These are phyloP conservation scores for Protobothrops flavoviridis DNA, from an alignment of 2,113 vertebrate genomes.

Conservation along the genomic window DNA sequence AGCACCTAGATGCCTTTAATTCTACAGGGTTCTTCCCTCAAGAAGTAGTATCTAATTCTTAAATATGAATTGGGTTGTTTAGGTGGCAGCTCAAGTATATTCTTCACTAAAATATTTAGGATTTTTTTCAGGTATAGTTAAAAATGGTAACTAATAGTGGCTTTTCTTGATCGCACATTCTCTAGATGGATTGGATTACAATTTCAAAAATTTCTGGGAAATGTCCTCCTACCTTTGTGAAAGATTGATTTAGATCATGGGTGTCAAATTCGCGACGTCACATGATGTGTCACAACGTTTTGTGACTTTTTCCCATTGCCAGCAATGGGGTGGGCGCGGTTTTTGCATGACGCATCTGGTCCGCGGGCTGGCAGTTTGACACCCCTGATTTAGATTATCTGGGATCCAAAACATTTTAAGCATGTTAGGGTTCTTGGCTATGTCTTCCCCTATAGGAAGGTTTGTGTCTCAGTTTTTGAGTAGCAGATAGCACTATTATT, in stretches of 20 bases:
- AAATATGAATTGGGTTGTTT: not conserved
- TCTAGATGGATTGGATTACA: not conserved
- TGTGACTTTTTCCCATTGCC: no score
- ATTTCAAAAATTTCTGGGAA: not conserved
- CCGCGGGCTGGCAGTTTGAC: no score
- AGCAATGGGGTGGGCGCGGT: no score
- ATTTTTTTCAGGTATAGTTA: not conserved
- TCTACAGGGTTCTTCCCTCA: not conserved
- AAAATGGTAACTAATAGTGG: not conserved
- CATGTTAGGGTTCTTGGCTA: not conserved
- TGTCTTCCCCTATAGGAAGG: not conserved
- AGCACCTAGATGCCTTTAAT: not conserved
- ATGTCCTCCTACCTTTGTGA: not conserved
- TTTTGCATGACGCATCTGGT: no score
- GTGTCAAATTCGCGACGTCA: no score
- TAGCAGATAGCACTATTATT: not conserved
- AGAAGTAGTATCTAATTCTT: not conserved
- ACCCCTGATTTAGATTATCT: not conserved
- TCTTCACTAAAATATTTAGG: not conserved
- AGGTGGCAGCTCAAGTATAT: not conserved
- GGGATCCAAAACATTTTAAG: not conserved
- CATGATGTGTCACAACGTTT: no score
- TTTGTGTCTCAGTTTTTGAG: not conserved
- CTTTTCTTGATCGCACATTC: not conserved
- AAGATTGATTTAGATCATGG: no score